Evolutionary conservation across 2,797 vertebrate species (phyloP).

Genomic region (Erethizon dorsatum): DNA sequence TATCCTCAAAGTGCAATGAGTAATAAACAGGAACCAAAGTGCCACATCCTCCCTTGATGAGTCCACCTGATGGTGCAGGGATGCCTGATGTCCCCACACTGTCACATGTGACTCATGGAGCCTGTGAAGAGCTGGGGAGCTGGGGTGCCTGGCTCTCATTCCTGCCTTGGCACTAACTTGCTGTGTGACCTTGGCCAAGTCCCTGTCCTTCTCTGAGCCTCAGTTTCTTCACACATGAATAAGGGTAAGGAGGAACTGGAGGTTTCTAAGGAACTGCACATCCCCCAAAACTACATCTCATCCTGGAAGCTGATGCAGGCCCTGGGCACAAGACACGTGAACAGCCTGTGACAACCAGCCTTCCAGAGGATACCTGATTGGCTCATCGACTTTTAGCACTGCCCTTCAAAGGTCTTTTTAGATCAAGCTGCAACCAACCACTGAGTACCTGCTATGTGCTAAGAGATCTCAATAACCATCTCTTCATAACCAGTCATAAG

Average conservation of each 20-base stretch:
- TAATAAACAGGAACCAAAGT: neutral
- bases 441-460: neutral
- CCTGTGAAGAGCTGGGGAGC: neutral
- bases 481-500: neutral
- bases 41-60: neutral
- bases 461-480: neutral
- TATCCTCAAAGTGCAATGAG: neutral
- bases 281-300: neutral
- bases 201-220: neutral
- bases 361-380: neutral
- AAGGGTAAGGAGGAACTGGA: neutral
- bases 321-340: neutral
- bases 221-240: constrained; percentile 15
- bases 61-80: rapidly evolving
- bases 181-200: neutral
- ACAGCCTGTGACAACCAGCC: neutral
- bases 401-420: neutral
- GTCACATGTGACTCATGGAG: neutral
- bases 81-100: neutral
- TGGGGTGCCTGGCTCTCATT: neutral
- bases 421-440: neutral
- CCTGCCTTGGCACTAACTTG: neutral
- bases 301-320: neutral
- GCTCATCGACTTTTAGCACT: neutral
- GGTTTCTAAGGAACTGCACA: neutral